Evolutionary conservation across 1,140 invertebrate species (phyloP).

Genomic region (Magallana angulata): DNA sequence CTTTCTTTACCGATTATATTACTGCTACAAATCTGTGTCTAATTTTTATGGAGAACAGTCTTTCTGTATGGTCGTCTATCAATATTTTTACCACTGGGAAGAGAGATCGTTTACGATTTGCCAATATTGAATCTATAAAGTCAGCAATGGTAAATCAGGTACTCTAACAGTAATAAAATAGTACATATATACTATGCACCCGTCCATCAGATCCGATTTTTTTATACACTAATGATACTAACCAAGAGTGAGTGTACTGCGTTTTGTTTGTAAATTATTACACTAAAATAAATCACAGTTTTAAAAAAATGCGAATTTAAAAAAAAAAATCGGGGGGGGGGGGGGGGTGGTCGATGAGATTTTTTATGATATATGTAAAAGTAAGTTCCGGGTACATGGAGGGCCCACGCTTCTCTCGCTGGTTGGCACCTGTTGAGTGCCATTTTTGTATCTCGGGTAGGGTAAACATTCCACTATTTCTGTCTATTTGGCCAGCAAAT

Average conservation of each 20-base stretch:
- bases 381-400: too few relatives aligned
- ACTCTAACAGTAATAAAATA: neutral
- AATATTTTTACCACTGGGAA: constrained; percentile 21
- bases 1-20: constrained; percentile 32
- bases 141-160: neutral
- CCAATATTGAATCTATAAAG: constrained; percentile 1
- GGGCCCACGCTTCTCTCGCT: neutral
- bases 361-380: too few relatives aligned
- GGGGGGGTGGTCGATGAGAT: too few relatives aligned
- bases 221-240: too few relatives aligned
- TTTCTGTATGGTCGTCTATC: constrained; percentile 22
- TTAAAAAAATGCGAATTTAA: too few relatives aligned
- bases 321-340: too few relatives aligned
- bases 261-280: too few relatives aligned
- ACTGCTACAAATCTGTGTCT: constrained; percentile 30
- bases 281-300: too few relatives aligned
- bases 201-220: too few relatives aligned
- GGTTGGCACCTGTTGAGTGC: neutral
- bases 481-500: constrained; percentile 9
- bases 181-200: too few relatives aligned
- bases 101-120: constrained; percentile 13
- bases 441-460: neutral
- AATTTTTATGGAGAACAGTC: constrained; percentile 32
- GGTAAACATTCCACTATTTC: neutral
- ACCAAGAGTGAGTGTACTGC: too few relatives aligned